These are phyloP conservation scores for Saxidomus purpurata DNA, from an alignment of 1,140 invertebrate species.

Conservation along the genomic window DNA sequence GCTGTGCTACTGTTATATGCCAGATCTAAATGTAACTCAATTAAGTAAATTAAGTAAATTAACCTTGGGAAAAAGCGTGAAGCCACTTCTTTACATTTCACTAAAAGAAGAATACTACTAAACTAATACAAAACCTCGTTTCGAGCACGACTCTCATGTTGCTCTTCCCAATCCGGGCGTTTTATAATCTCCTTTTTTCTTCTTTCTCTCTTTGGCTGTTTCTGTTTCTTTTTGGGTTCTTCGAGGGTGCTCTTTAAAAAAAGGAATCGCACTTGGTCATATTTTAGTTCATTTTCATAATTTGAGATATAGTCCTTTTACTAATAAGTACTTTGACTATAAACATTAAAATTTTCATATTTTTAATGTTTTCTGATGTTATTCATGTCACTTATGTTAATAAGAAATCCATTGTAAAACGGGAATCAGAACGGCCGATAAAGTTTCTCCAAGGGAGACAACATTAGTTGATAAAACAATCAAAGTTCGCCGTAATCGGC, in stretches of 20 bases:
- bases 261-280: background rate
- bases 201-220: background rate
- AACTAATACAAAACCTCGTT: too few relatives aligned
- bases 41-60: too few relatives aligned
- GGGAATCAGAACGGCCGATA: background rate
- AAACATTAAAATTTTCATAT: background rate
- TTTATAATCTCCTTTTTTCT: background rate
- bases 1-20: too few relatives aligned
- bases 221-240: background rate
- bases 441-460: too few relatives aligned
- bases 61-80: too few relatives aligned
- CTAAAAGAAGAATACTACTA: too few relatives aligned
- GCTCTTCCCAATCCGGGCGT: constrained; percentile 13
- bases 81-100: too few relatives aligned
- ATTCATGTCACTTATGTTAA: background rate
- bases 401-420: background rate
- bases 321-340: background rate
- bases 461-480: too few relatives aligned
- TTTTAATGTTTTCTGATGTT: background rate
- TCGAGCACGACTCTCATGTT: constrained; percentile 4
- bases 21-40: too few relatives aligned
- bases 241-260: background rate
- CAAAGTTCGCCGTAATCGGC: too few relatives aligned
- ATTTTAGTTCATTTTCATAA: background rate
- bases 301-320: background rate